Conservation (phyloP, 2,113 vertebrate genomes). For the Oxyruncus cristatus region DNA sequence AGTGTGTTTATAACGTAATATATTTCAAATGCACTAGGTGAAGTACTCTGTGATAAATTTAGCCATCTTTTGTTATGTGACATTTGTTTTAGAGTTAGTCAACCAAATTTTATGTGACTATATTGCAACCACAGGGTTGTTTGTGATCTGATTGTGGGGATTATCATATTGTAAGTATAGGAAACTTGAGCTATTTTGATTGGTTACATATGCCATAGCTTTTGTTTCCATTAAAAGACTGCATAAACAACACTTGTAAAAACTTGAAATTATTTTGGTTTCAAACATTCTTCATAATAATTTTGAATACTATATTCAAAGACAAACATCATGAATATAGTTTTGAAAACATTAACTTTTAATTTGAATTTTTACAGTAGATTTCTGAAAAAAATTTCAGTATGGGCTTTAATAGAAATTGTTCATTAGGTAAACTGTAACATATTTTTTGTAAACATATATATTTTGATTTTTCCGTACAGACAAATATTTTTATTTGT, state of each 20-base stretch:
- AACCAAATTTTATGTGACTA: neutral
- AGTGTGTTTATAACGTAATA: neutral
- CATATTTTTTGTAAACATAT: neutral
- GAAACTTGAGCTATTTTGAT: slow-evolving; percentile 8
- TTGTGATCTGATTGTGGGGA: neutral
- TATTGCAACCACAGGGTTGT: neutral
- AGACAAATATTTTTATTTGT: neutral
- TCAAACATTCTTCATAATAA: neutral
- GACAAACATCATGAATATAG: neutral
- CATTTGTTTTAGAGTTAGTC: neutral
- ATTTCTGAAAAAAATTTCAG: neutral
- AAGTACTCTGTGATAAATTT: neutral
- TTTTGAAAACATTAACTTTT: neutral
- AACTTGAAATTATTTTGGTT: neutral
- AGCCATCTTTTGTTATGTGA: neutral
- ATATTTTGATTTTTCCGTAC: neutral
- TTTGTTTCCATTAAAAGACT: neutral
- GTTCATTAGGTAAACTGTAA: neutral
- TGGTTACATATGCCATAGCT: neutral
- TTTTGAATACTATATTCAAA: neutral
- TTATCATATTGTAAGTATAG: neutral
- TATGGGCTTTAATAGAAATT: neutral
- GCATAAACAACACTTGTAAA: neutral
- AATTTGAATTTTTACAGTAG: neutral
- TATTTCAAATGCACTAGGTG: neutral